Percentiles rank a stretch among this genome's conserved stretches.
Evolutionary conservation across 2,888 invertebrate species (phyloP).

Genomic region (Poecilobothrus nobilitatus): DNA sequence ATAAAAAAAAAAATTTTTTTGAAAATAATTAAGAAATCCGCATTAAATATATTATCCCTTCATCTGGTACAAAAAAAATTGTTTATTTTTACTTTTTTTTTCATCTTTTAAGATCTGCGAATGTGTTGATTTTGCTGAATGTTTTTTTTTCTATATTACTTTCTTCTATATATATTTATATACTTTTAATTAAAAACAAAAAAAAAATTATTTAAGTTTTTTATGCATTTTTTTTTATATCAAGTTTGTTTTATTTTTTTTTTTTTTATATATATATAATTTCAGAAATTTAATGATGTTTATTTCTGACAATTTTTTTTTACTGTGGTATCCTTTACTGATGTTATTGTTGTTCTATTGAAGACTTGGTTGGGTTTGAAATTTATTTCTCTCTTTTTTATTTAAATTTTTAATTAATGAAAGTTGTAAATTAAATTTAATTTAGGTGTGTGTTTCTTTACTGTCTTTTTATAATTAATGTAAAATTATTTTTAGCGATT

Average conservation of each 20-base stretch:
- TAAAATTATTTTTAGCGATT: conserved; percentile 66
- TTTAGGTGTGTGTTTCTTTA: conserved; percentile 10
- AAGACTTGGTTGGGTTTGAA: conserved; percentile 1
- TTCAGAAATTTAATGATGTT: not conserved
- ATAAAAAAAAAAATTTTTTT: not conserved
- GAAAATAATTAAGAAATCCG: not conserved
- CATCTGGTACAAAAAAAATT: too few relatives aligned
- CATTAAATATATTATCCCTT: not conserved
- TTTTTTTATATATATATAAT: not conserved
- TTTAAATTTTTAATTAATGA: not conserved
- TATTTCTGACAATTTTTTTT: not conserved
- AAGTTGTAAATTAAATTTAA: conserved; percentile 10
- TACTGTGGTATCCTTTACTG: not conserved
- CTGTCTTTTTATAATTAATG: conserved; percentile 27
- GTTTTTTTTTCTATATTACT: not conserved
- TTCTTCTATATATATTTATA: not conserved
- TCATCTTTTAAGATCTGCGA: not conserved
- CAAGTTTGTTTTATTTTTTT: not conserved
- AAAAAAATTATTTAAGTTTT: not conserved
- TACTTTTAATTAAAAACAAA: not conserved
- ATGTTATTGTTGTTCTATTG: not conserved
- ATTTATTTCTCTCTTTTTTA: not conserved
- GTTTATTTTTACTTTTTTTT: too few relatives aligned
- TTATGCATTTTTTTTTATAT: conserved; percentile 3
- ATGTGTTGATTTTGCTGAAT: not conserved